Base-by-base conservation (phyloP, 2,888 invertebrate species). In the Allygus modestus region DNA sequence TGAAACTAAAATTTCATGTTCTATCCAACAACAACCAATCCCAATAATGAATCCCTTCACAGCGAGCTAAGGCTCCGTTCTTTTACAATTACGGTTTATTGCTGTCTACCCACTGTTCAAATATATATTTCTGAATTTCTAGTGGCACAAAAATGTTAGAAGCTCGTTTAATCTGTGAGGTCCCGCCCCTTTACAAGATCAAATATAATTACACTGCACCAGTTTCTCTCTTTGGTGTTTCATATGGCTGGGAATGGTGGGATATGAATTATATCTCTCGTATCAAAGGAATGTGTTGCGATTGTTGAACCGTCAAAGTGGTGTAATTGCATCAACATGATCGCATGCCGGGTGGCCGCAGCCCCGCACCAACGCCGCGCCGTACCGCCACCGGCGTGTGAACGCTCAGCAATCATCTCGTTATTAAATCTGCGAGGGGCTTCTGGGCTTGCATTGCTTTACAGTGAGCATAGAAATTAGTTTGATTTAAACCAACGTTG, bases 371-470 rank as follows among this genome's bases (percentile, higher is more conserved):
- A 12, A 4, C 20, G 58, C 58, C 15, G 9, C 15, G n/a, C 15
- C 51, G 58, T 15, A 17, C 51, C 51, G 51, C 51, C 51, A 26
- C 2, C 58, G 23, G 58, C 26, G 58, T 58, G 58, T 58, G 26
- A 58, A 23, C 58, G 17, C n/a, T 17, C 2, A 7, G 23, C 65
- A 65, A 65, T 65, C 28, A 65, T 65, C 28, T 26, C 17, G 65
- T 65, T 65, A 65, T 65, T 65, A 65, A 65, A 65, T 65, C 65
- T 31, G 65, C 5, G 65, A 28, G 28, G 15, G 26, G 65, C 65
- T 65, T 65, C 12, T 28, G 26, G 31, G 65, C 31, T 17, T 15
- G 28, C 12, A 15, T 31, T 20, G 31, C 20, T 37, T 37, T 37
- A 4, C 37, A 37, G 37, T 37, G 37, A 37, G 37, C 37, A 37